Base-by-base conservation (phyloP, 92 coral and sea anemone species). In the Porites evermanni region DNA sequence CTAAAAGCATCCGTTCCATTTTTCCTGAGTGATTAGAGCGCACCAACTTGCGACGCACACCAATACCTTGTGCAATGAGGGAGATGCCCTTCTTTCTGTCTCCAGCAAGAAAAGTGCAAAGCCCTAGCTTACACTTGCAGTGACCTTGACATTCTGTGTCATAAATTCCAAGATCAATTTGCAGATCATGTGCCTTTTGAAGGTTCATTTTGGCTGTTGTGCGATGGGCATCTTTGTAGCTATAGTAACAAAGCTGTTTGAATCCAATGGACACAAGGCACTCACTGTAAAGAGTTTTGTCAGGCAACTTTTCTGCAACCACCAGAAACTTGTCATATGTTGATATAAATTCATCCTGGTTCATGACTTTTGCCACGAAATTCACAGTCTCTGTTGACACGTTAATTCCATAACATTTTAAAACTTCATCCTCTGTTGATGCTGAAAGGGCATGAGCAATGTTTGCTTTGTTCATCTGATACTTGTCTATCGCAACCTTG, bases 41-140 rank as follows among this genome's bases (percentile, higher is more conserved):
- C 18, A 69, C 67, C 70, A 79, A 54, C 12, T 71, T 92, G 80
- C 85, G 88, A 1, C 98, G 88, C 67, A 92, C 83, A 23, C 26
- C 58, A 53, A 94, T 92, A 7, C 88, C 98, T 72, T 88, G 81
- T 11, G 84, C 89, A 47, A 94, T 90, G 24, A 89, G 53, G 0
- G 78, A 84, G 76, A 92, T 81, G 51, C 95, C 98, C 20, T 47
- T 72, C 70, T 87, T 87, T 7, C n/a, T 78, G 26, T 92, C 85
- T 19, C 91, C 95, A 53, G 85, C 54, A 50, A 70, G 26, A n/a
- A 89, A 90, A 14, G 38, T 64, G 52, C 98, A 92, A 81, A 94
- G 81, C 4, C 98, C 98, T 70, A 94, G 91, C 88, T 94, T 94
- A 79, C 98, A 89, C 67, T 87, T 51, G 63, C 95, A 93, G 53